These are phyloP conservation scores for Colistium nudipinnis DNA, from an alignment of 2,113 vertebrate genomes.

Conservation along the genomic window DNA sequence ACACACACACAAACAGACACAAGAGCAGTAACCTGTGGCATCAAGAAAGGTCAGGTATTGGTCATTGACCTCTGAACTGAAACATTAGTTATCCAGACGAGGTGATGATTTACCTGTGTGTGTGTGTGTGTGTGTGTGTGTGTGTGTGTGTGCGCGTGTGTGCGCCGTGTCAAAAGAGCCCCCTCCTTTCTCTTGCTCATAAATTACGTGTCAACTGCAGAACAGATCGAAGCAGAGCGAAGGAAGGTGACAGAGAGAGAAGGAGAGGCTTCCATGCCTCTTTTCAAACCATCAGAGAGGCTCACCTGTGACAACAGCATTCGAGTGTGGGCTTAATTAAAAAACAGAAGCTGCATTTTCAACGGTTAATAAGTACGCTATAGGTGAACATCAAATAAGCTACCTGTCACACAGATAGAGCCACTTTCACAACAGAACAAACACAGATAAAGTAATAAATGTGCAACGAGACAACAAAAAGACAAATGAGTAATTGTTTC, in stretches of 20 bases:
- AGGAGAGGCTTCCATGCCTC: slow-evolving; percentile 45
- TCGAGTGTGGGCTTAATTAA: slow-evolving; percentile 71
- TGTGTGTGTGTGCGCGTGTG: slow-evolving; percentile 21
- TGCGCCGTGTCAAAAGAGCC: slow-evolving; percentile 65
- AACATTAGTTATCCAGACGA: slow-evolving; percentile 68
- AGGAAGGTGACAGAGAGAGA: slow-evolving; percentile 40
- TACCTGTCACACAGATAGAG: slow-evolving; percentile 34
- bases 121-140: slow-evolving; percentile 37
- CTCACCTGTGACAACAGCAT: slow-evolving; percentile 45
- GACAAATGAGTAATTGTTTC: slow-evolving; percentile 36
- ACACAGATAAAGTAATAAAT: slow-evolving; percentile 32
- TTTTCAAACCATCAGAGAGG: slow-evolving; percentile 45
- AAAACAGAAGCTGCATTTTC: slow-evolving; percentile 50
- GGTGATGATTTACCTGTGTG: slow-evolving; percentile 65
- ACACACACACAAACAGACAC: neutral
- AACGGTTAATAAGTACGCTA: slow-evolving; percentile 57
- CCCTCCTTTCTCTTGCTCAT: slow-evolving; percentile 61
- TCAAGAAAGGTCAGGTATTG: slow-evolving; percentile 58
- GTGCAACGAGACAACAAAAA: slow-evolving; percentile 20
- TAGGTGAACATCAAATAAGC: slow-evolving; percentile 54
- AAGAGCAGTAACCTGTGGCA: slow-evolving; percentile 30
- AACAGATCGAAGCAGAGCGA: slow-evolving; percentile 73
- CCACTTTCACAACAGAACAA: slow-evolving; percentile 30
- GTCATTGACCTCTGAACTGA: slow-evolving; percentile 67
- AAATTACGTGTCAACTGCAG: slow-evolving; percentile 80